These are phyloP conservation scores for Apodemia duryi DNA, from an alignment of 2,888 invertebrate species.

Conservation along the genomic window DNA sequence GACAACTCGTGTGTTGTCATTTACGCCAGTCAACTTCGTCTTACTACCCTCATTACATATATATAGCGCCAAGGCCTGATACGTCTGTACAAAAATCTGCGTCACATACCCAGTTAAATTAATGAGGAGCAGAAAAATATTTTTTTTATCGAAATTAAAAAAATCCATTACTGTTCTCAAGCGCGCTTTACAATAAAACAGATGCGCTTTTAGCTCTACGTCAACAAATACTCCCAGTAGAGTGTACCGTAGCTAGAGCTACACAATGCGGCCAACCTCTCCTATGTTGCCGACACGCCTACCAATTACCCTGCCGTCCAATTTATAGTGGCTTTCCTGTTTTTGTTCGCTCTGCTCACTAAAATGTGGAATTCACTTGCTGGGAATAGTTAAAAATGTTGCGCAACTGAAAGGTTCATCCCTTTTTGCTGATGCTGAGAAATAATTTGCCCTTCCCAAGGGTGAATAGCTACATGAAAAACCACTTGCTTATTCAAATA, in stretches of 20 bases:
- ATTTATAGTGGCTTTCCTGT: slow-evolving; percentile 20
- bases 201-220: background rate
- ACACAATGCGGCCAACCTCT: slow-evolving; percentile 17
- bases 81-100: no score
- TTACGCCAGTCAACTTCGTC: no score
- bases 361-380: slow-evolving; percentile 18
- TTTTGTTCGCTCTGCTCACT: slow-evolving; percentile 17
- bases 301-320: slow-evolving; percentile 24
- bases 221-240: background rate
- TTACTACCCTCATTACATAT: no score
- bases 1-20: no score
- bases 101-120: no score
- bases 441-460: background rate
- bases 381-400: slow-evolving; percentile 17
- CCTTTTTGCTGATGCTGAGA: slow-evolving; percentile 3
- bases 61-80: no score
- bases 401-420: background rate
- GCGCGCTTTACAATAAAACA: no score
- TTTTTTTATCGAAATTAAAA: no score
- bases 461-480: background rate
- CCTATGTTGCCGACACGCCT: slow-evolving; percentile 22
- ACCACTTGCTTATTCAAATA: background rate
- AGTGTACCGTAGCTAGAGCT: slow-evolving; percentile 2
- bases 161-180: no score
- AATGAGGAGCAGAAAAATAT: no score